Percentiles rank a stretch among this genome's conserved stretches.
phyloP scores from a whole-genome alignment of 1,140 invertebrate species.

The Zeugodacus cucurbitae region DNA sequence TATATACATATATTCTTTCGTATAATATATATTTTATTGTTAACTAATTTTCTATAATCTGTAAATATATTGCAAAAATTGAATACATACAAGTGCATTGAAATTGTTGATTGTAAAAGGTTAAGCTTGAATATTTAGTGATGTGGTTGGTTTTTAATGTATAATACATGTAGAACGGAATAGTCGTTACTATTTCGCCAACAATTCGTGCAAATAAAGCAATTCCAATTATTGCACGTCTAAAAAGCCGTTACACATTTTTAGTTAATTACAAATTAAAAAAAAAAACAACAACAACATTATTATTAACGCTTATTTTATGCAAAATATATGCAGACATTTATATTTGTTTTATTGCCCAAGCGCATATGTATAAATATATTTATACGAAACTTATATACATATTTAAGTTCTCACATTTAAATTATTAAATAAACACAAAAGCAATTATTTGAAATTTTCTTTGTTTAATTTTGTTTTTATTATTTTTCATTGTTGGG shows the following conservation, averaged over 20 bases:
- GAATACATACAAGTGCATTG: neutral
- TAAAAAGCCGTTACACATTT: neutral
- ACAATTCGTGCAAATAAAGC: neutral
- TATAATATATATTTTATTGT: slow-evolving; percentile 33
- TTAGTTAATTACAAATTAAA: neutral
- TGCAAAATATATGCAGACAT: neutral
- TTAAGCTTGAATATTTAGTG: slow-evolving; percentile 1
- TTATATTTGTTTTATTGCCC: neutral
- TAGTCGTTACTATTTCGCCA: neutral
- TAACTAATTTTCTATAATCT: slow-evolving; percentile 38
- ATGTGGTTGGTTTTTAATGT: neutral
- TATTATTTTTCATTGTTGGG: neutral
- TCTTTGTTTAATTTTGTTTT: neutral
- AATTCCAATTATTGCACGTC: neutral
- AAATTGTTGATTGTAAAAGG: slow-evolving; percentile 1
- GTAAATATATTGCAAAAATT: slow-evolving; percentile 35
- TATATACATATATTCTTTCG: slow-evolving; percentile 20
- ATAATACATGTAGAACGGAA: neutral
- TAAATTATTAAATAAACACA: slow-evolving; percentile 12
- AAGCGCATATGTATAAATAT: neutral
- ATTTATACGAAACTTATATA: neutral
- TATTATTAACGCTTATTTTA: neutral
- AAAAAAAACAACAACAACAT: too few relatives aligned
- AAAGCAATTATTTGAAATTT: neutral
- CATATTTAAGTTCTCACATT: neutral